Conservation (phyloP, 2,797 vertebrate species). For the Meriones psammophilus region DNA sequence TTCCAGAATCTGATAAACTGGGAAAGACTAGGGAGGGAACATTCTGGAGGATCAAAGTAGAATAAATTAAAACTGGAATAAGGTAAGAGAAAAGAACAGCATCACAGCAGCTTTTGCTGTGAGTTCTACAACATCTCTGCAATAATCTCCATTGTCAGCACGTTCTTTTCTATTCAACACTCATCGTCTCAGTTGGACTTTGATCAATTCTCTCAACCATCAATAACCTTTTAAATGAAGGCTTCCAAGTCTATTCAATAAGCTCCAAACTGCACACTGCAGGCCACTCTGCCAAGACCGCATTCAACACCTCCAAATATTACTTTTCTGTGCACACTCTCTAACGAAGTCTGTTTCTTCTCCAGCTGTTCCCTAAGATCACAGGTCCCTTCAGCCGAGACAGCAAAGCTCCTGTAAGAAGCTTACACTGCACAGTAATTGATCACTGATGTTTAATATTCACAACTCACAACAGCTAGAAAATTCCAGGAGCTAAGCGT, state of each 20-base stretch:
- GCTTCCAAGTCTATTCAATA: not conserved
- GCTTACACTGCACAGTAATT: not conserved
- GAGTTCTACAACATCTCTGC: not conserved
- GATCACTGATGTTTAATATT: not conserved
- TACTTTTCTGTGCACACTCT: not conserved
- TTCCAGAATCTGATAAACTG: not conserved
- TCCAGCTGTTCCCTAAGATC: not conserved
- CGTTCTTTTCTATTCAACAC: not conserved
- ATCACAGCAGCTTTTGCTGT: not conserved
- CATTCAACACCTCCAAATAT: slow-evolving; percentile 39
- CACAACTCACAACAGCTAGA: not conserved
- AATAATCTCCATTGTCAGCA: not conserved
- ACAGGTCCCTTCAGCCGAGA: not conserved
- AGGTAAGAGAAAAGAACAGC: not conserved
- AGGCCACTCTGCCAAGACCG: not conserved
- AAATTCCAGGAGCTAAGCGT: not conserved
- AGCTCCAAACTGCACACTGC: not conserved
- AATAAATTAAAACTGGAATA: not conserved
- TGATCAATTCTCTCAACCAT: slow-evolving; percentile 8
- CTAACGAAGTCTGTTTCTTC: not conserved
- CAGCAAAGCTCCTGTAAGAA: not conserved
- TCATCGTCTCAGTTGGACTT: not conserved
- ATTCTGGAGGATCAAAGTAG: not conserved
- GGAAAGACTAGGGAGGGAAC: not conserved
- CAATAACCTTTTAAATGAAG: not conserved